Conservation (phyloP, 2,888 invertebrate species). For the Craniophora ligustri region DNA sequence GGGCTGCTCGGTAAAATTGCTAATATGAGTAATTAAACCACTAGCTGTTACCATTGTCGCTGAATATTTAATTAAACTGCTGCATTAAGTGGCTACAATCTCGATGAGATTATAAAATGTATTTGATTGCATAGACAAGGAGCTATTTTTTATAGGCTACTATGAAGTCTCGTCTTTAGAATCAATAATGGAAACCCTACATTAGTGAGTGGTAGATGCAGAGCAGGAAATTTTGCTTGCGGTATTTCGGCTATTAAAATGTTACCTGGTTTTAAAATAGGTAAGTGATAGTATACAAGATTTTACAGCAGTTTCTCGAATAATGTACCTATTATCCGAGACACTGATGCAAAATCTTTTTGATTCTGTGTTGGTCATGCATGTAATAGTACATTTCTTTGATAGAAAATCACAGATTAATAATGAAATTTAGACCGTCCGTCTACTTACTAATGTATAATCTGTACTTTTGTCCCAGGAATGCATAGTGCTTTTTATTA, state of each 20-base stretch:
- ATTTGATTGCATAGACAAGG: not conserved
- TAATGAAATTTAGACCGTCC: too few relatives aligned
- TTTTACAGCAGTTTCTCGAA: constrained; percentile 1
- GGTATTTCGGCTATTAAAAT: constrained; percentile 5
- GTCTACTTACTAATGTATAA: not conserved
- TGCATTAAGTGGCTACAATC: too few relatives aligned
- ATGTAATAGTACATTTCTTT: constrained; percentile 22
- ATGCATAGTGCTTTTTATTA: not conserved
- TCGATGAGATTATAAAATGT: not conserved
- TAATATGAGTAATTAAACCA: too few relatives aligned
- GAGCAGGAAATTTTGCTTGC: constrained; percentile 8
- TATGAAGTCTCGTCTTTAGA: constrained; percentile 6
- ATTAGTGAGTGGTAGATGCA: constrained; percentile 14
- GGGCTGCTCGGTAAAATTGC: too few relatives aligned
- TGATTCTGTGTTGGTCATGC: constrained; percentile 22
- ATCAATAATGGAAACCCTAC: constrained; percentile 7
- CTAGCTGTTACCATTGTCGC: too few relatives aligned
- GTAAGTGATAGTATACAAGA: constrained; percentile 1
- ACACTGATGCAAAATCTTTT: too few relatives aligned
- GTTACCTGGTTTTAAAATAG: constrained; percentile 3
- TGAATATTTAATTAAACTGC: too few relatives aligned
- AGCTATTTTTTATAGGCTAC: constrained; percentile 11
- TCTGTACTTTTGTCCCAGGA: not conserved
- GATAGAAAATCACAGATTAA: not conserved
- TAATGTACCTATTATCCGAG: too few relatives aligned